These are phyloP conservation scores for Synaphobranchus kaupii DNA, from an alignment of 2,797 vertebrate species.

Conservation along the genomic window DNA sequence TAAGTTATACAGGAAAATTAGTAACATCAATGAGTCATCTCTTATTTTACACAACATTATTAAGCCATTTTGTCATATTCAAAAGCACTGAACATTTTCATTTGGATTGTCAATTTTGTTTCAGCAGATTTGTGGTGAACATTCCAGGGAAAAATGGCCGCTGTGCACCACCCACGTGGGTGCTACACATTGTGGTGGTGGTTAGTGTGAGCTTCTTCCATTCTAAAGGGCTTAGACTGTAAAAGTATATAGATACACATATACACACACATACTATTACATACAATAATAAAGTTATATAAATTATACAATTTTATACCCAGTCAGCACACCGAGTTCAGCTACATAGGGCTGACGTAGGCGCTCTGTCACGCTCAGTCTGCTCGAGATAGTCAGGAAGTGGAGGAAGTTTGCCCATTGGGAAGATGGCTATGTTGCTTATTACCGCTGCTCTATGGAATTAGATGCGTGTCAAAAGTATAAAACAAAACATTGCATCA, in stretches of 20 bases:
- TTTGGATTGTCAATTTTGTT: background rate
- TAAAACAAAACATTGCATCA: no score
- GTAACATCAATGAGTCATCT: background rate
- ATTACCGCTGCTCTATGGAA: no score
- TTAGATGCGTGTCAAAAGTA: no score
- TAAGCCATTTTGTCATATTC: background rate
- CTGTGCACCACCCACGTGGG: background rate
- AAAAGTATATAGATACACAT: background rate
- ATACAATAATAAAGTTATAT: no score
- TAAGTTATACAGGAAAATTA: background rate
- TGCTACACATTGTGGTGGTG: background rate
- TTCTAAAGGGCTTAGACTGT: background rate
- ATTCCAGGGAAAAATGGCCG: background rate
- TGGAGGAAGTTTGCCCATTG: no score
- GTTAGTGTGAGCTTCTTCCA: background rate
- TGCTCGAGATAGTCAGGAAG: no score
- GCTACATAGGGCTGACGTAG: no score
- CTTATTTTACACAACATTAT: background rate
- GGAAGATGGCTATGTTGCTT: no score
- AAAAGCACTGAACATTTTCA: background rate
- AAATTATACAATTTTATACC: no score
- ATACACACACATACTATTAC: background rate
- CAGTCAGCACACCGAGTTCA: no score
- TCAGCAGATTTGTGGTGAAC: background rate
- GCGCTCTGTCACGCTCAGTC: no score